These are phyloP conservation scores for Gibbula magus DNA, from an alignment of 2,888 invertebrate genomes.

Conservation along the genomic window DNA sequence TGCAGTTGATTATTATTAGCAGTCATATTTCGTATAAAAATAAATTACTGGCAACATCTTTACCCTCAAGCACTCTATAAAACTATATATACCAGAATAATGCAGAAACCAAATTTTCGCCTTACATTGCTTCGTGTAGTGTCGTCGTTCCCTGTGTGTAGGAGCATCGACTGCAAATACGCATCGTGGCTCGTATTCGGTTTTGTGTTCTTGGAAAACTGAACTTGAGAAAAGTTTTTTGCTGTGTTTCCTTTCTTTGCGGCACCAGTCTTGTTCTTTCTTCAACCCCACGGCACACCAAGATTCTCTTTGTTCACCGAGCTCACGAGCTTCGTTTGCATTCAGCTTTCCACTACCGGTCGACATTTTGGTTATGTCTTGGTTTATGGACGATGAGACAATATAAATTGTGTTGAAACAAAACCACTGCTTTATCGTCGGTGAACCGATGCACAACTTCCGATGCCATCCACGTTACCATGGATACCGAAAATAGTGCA, in stretches of 20 bases:
- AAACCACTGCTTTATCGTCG: neutral
- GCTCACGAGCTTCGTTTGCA: neutral
- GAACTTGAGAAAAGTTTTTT: constrained; percentile 52
- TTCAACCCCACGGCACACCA: constrained; percentile 71
- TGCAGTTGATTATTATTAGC: too few species aligned
- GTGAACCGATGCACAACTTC: constrained; percentile 16
- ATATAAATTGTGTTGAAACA: neutral
- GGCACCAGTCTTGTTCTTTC: constrained; percentile 69
- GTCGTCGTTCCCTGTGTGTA: constrained; percentile 61
- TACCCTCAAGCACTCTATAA: too few species aligned
- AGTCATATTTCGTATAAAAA: too few species aligned
- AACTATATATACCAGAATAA: too few species aligned
- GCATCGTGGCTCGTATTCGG: constrained; percentile 56
- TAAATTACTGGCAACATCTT: too few species aligned
- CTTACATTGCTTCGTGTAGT: constrained; percentile 61
- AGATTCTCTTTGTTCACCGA: constrained; percentile 58
- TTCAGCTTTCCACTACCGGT: neutral
- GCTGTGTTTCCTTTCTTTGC: constrained; percentile 61
- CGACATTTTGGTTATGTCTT: neutral
- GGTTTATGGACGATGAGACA: neutral
- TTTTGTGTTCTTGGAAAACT: constrained; percentile 51
- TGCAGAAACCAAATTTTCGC: neutral
- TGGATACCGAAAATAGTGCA: neutral
- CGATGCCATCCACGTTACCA: constrained; percentile 21
- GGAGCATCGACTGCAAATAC: constrained; percentile 57